Percentiles rank a stretch among this genome's conserved stretches.
Conservation (phyloP, 1,140 invertebrate species). For the Thrips palmi region DNA sequence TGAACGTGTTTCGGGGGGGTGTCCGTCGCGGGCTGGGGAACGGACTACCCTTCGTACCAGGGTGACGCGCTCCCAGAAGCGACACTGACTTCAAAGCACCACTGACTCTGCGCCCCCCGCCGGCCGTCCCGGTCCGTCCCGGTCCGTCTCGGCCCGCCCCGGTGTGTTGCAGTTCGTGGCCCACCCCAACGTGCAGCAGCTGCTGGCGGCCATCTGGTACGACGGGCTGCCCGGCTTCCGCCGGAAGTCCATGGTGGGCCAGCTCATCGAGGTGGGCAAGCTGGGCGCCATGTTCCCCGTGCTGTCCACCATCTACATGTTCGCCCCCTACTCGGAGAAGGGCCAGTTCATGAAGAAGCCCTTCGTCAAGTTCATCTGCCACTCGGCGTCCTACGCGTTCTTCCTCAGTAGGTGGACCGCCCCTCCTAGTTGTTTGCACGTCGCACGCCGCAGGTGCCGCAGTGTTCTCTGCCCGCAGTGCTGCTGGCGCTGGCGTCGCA, state of each 20-base stretch:
- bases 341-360: constrained; percentile 76
- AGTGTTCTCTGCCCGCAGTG: constrained; percentile 31
- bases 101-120: no score
- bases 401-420: constrained; percentile 78
- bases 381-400: constrained; percentile 74
- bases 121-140: no score
- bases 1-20: no score
- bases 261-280: constrained; percentile 58
- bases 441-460: no score
- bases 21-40: no score
- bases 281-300: constrained; percentile 71
- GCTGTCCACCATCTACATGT: constrained; percentile 66
- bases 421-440: neutral
- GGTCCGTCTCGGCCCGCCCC: no score
- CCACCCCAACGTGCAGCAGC: constrained; percentile 81
- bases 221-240: constrained; percentile 77
- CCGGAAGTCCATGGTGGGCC: constrained; percentile 51
- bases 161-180: constrained; percentile 79
- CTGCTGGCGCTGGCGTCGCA: constrained; percentile 66
- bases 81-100: no score
- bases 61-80: no score
- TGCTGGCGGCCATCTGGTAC: constrained; percentile 81
- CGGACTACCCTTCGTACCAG: no score
- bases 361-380: constrained; percentile 86
- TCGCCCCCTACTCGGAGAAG: constrained; percentile 60